phyloP scores from a whole-genome alignment of 1,140 invertebrate genomes.

The Probaryconus sp. region DNA sequence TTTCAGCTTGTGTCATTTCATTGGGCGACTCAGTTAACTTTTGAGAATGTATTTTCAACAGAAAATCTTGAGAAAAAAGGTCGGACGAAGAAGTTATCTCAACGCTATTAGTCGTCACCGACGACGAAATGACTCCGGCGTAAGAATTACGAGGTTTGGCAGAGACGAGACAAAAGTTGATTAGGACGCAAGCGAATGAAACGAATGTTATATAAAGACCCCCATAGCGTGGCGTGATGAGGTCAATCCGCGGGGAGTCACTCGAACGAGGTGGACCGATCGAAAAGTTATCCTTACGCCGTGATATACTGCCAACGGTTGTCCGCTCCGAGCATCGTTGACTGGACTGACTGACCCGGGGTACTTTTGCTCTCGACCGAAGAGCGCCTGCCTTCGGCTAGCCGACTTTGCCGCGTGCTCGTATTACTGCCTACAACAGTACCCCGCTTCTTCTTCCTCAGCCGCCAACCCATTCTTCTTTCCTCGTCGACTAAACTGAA shows the following conservation, averaged over 20 bases:
- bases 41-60: no score
- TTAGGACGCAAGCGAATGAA: slow-evolving; percentile 71
- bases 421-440: slow-evolving; percentile 53
- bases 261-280: slow-evolving; percentile 71
- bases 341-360: slow-evolving; percentile 47
- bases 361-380: slow-evolving; percentile 46
- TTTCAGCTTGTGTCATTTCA: no score
- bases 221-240: slow-evolving; percentile 76
- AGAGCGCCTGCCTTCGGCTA: slow-evolving; percentile 53
- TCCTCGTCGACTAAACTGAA: slow-evolving; percentile 32
- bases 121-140: slow-evolving; percentile 13
- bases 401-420: slow-evolving; percentile 59
- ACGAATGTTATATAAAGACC: slow-evolving; percentile 73
- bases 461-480: no score
- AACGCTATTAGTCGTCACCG: slow-evolving; percentile 38
- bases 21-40: no score
- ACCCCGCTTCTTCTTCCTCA: slow-evolving; percentile 32
- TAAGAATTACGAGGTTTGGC: slow-evolving; percentile 65
- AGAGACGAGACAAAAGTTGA: slow-evolving; percentile 72
- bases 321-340: slow-evolving; percentile 59
- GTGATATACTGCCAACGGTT: slow-evolving; percentile 73
- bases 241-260: slow-evolving; percentile 76
- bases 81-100: slow-evolving; percentile 6
- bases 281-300: slow-evolving; percentile 74
- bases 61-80: no score